Percentiles rank a stretch among this genome's conserved stretches.
Conservation (phyloP, 2,797 vertebrate genomes). For the Myotis findleyi region DNA sequence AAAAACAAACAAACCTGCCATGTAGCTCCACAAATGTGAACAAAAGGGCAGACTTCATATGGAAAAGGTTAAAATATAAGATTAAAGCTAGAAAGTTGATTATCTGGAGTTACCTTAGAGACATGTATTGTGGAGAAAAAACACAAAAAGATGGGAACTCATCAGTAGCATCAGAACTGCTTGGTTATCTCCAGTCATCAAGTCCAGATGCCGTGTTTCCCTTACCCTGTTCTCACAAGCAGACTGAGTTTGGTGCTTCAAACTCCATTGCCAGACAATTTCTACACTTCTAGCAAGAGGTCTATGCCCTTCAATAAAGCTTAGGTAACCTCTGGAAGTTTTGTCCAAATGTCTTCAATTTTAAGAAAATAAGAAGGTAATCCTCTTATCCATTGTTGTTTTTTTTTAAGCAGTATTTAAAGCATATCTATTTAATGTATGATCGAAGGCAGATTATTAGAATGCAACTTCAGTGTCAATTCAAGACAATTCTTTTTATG, state of each 20-base stretch:
- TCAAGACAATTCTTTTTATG: not conserved
- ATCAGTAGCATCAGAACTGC: not conserved
- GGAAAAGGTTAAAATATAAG: not conserved
- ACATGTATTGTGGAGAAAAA: not conserved
- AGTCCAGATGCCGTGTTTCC: not conserved
- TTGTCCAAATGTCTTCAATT: not conserved
- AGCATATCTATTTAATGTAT: not conserved
- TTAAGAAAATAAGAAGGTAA: not conserved
- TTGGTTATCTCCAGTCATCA: not conserved
- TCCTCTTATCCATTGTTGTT: not conserved
- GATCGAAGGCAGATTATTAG: not conserved
- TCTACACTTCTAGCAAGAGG: not conserved
- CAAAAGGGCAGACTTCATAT: not conserved
- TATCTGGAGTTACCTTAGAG: not conserved
- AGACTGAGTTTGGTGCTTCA: not conserved
- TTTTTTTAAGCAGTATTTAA: not conserved
- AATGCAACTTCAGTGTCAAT: not conserved
- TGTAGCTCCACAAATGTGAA: not conserved
- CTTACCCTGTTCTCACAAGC: not conserved
- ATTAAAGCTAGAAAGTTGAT: not conserved
- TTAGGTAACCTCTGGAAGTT: not conserved
- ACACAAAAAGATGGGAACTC: not conserved
- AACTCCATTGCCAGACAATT: not conserved
- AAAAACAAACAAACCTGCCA: not conserved
- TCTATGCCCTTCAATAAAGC: not conserved